phyloP scores from a whole-genome alignment of 1,140 invertebrate species.

The Bombus affinis region DNA sequence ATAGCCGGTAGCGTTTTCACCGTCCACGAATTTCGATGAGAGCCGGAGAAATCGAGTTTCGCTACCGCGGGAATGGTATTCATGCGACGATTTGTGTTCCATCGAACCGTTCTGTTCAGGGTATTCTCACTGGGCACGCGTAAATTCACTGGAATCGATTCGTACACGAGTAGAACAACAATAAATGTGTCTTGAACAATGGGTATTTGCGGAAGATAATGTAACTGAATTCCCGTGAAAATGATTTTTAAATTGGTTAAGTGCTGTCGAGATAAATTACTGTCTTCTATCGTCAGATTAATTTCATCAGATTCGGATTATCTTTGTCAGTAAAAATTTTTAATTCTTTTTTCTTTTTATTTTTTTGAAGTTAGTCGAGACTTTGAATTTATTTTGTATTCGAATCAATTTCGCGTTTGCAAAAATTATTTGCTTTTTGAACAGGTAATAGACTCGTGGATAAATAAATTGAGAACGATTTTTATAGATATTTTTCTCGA shows the following conservation, averaged over 20 bases:
- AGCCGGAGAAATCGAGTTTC: constrained; percentile 44
- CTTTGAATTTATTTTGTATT: too few species aligned
- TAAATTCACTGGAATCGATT: not conserved
- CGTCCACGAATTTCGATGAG: constrained; percentile 42
- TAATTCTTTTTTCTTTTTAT: not conserved
- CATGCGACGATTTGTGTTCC: not conserved
- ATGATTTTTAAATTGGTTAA: not conserved
- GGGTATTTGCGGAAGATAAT: not conserved
- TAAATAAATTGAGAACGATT: too few species aligned
- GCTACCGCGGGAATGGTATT: constrained; percentile 34
- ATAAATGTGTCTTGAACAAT: not conserved
- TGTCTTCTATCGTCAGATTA: too few species aligned
- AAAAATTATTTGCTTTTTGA: too few species aligned
- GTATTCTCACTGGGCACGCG: not conserved
- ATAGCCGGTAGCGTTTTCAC: constrained; percentile 27
- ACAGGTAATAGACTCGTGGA: too few species aligned
- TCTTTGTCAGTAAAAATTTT: too few species aligned
- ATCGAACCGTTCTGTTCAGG: too few species aligned
- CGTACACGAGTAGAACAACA: not conserved
- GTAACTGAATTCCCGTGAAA: not conserved
- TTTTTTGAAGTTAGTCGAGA: too few species aligned
- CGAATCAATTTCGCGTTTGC: too few species aligned
- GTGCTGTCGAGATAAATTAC: not conserved
- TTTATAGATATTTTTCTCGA: not conserved
- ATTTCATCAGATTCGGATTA: too few species aligned